phyloP scores from a whole-genome alignment of 1,140 invertebrate species.

The Hyposmocoma kahamanoa region DNA sequence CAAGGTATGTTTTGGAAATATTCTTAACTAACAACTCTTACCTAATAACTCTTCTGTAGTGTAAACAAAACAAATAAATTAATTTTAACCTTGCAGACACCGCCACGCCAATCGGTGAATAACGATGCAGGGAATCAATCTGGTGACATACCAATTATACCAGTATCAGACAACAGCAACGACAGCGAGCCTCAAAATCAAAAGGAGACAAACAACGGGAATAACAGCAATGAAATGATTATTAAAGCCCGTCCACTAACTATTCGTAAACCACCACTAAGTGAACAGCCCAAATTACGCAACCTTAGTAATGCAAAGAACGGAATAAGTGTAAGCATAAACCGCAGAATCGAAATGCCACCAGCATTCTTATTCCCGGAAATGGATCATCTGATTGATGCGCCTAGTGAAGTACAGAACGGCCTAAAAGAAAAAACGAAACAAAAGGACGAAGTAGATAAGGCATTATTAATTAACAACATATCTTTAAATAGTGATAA shows the following conservation, averaged over 20 bases:
- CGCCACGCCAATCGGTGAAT: slow-evolving; percentile 59
- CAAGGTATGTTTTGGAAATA: slow-evolving; percentile 43
- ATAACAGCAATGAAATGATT: slow-evolving; percentile 73
- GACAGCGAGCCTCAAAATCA: slow-evolving; percentile 45
- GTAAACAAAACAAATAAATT: neutral
- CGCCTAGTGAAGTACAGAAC: slow-evolving; percentile 39
- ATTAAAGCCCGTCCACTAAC: slow-evolving; percentile 87
- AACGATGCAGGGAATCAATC: slow-evolving; percentile 39
- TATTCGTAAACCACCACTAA: slow-evolving; percentile 83
- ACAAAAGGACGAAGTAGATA: slow-evolving; percentile 59
- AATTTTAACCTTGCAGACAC: slow-evolving; percentile 41
- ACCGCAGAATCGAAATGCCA: slow-evolving; percentile 86
- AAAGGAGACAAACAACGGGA: slow-evolving; percentile 55
- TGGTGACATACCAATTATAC: slow-evolving; percentile 40
- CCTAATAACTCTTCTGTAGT: no score
- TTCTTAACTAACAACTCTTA: neutral
- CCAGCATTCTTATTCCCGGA: slow-evolving; percentile 87
- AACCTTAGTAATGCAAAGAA: slow-evolving; percentile 73
- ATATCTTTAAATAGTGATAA: slow-evolving; percentile 45
- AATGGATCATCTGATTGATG: slow-evolving; percentile 72
- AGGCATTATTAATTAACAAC: slow-evolving; percentile 53
- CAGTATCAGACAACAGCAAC: slow-evolving; percentile 39
- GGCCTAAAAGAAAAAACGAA: slow-evolving; percentile 51
- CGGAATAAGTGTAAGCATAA: slow-evolving; percentile 79
- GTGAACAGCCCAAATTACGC: slow-evolving; percentile 84